Conservation (phyloP, 2,113 vertebrate species). For the Octodon degus region DNA sequence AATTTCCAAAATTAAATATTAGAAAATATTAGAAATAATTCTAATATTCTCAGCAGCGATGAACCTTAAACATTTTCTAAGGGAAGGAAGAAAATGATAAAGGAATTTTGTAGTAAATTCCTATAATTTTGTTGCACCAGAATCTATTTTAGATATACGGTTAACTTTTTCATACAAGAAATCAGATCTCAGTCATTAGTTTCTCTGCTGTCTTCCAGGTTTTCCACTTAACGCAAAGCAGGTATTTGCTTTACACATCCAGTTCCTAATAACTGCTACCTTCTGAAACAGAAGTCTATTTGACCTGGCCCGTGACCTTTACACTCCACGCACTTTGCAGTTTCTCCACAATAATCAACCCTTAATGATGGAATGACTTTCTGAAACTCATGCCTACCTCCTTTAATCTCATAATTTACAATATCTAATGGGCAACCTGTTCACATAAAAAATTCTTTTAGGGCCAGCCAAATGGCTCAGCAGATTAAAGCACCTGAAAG, state of each 20-base stretch:
- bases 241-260: neutral
- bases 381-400: neutral
- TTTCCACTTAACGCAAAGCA: neutral
- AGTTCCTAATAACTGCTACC: neutral
- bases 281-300: neutral
- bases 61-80: slow-evolving; percentile 14
- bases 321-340: neutral
- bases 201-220: neutral
- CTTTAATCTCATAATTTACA: neutral
- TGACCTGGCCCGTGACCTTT: neutral
- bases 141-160: neutral
- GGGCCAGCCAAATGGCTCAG: too few species aligned
- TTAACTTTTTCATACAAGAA: neutral
- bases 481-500: too few species aligned
- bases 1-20: neutral
- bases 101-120: neutral
- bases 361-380: neutral
- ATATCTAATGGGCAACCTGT: neutral
- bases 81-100: neutral
- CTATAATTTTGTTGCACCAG: neutral
- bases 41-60: neutral
- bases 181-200: neutral
- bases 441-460: neutral
- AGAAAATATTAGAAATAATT: neutral
- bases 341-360: neutral